A percentile compares a stretch with the other conserved stretches of the same genome.
Evolutionary conservation across 1,140 invertebrate species (phyloP).

Genomic region (Eufriesea mexicana): DNA sequence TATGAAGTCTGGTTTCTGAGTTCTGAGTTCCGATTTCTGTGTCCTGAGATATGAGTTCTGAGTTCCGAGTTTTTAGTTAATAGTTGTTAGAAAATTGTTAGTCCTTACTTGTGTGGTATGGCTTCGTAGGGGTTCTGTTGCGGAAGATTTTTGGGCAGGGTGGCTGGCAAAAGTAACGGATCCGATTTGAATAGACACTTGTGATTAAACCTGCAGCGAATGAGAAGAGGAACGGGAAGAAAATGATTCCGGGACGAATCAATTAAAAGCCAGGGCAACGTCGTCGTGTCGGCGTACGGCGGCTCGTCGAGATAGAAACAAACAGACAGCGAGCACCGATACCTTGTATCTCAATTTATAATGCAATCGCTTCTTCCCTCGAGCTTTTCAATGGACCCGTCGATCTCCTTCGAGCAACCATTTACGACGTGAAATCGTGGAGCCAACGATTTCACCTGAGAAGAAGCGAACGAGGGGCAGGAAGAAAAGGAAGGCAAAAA

Average conservation of each 20-base stretch:
- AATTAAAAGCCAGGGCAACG: constrained; percentile 22
- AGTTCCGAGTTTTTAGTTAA: too few relatives aligned
- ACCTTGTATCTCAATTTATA: constrained; percentile 46
- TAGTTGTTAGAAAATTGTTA: too few relatives aligned
- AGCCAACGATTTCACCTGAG: constrained; percentile 1
- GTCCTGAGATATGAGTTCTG: too few relatives aligned
- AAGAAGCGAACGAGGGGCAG: background rate
- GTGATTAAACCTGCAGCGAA: background rate
- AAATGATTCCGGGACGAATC: constrained; percentile 14
- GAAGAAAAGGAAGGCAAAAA: background rate
- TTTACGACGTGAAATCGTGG: constrained; percentile 49
- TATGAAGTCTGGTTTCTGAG: too few relatives aligned
- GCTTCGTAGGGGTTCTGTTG: too few relatives aligned
- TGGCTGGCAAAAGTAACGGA: background rate
- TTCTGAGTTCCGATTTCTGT: too few relatives aligned
- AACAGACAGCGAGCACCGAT: constrained; percentile 15
- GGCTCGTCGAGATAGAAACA: background rate
- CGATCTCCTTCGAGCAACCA: constrained; percentile 37
- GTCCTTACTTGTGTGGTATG: too few relatives aligned
- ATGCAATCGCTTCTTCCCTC: constrained; percentile 15
- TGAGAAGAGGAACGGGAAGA: background rate
- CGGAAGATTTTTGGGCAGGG: too few relatives aligned
- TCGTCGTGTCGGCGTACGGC: background rate
- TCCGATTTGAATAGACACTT: background rate
- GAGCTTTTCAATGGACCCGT: constrained; percentile 43